Evolutionary conservation across 2,797 vertebrate species (phyloP).

Genomic region (Pipistrellus pygmaeus): DNA sequence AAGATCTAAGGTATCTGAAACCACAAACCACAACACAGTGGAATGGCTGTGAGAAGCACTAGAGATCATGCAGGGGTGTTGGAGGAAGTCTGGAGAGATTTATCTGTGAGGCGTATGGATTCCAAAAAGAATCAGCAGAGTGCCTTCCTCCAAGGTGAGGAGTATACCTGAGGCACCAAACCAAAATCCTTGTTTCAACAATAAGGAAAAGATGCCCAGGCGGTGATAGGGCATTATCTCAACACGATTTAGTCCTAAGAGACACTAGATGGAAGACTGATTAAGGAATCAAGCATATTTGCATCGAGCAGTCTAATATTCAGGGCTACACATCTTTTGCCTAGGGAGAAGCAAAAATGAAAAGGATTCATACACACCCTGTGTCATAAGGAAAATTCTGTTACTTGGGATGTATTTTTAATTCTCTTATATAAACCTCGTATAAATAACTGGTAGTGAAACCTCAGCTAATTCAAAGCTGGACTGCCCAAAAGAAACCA

Average conservation of each 20-base stretch:
- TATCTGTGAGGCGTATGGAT: neutral
- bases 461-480: constrained; percentile 30
- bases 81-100: neutral
- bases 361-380: neutral
- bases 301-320: neutral
- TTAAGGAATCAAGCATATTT: neutral
- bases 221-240: neutral
- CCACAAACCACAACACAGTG: neutral
- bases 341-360: neutral
- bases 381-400: constrained; percentile 4
- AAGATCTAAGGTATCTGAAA: neutral
- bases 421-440: neutral
- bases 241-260: neutral
- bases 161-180: neutral
- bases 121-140: neutral
- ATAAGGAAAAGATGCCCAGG: neutral
- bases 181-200: neutral
- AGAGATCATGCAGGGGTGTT: neutral
- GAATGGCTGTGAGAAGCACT: neutral
- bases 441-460: neutral
- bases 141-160: neutral
- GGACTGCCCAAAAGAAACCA: neutral
- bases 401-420: neutral
- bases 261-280: neutral
- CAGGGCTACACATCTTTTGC: neutral